Percentiles rank a stretch among this genome's conserved stretches.
Evolutionary conservation across 2,888 invertebrate genomes (phyloP).

Genomic region (Sinopyrophorus schimmeli): DNA sequence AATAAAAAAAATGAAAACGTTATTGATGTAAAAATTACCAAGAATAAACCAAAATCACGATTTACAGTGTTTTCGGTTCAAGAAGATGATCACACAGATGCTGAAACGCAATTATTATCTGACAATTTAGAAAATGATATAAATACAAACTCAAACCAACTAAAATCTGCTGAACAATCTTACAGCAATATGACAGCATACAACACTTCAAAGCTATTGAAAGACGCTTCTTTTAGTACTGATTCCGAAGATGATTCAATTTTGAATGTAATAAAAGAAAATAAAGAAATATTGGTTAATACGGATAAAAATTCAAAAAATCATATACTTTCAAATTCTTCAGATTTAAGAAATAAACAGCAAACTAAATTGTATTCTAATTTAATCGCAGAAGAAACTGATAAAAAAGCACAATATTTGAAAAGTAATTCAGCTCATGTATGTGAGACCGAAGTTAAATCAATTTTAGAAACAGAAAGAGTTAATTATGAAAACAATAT

Average conservation of each 20-base stretch:
- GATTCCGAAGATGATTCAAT: constrained; percentile 59
- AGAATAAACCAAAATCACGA: constrained; percentile 36
- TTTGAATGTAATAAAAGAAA: constrained; percentile 1
- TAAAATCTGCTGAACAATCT: constrained; percentile 61
- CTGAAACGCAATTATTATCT: background rate
- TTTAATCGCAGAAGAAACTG: constrained; percentile 57
- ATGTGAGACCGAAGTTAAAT: constrained; percentile 58
- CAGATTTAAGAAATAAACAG: too few relatives aligned
- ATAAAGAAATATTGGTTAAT: background rate
- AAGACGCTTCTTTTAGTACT: constrained; percentile 52
- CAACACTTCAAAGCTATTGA: constrained; percentile 54
- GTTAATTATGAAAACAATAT: constrained; percentile 47
- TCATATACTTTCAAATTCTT: too few relatives aligned
- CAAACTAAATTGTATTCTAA: too few relatives aligned
- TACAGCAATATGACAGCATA: constrained; percentile 62
- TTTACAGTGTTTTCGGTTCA: constrained; percentile 47
- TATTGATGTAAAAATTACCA: constrained; percentile 44
- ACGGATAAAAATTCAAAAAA: background rate
- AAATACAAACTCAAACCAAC: constrained; percentile 20
- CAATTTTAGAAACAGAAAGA: constrained; percentile 55
- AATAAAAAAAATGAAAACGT: constrained; percentile 39
- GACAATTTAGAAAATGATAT: background rate
- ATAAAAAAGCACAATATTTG: constrained; percentile 51
- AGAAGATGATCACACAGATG: constrained; percentile 25
- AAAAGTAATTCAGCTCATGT: constrained; percentile 51